Base-by-base conservation (phyloP, 2,113 vertebrate species). In the Strix aluco region DNA sequence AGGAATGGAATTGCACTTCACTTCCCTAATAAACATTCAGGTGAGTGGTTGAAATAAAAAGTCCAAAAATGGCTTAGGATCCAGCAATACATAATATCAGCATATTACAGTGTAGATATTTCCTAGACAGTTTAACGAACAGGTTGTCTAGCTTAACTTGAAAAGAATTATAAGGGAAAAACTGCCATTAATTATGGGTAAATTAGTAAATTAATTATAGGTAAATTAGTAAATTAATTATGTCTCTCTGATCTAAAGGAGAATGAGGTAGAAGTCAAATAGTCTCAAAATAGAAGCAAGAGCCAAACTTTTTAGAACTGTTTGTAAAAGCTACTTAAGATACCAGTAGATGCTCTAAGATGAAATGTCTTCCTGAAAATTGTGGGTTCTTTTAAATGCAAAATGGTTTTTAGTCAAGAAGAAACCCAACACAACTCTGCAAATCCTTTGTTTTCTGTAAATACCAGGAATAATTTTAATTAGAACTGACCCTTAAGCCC, bases 21-120 rank as follows among this genome's bases (percentile, higher is more conserved):
- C 99, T 88, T 99, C 99, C 26, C 98, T 99, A 74, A 99, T 99
- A 96, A 99, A 99, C 32, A 92, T 99, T 91, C 99, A 99, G 99
- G 99, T 99, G 96, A 72, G 97, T 96, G 58, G 15, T 59, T 38
- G 36, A 77, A 44, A 29, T n/a, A 74, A 55, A 19, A 94, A 26
- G 17, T 46, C 22, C 1, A 32, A 65, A 94, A 47, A 19, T 34
- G 9, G 29, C 32, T 46, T 88, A 55, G 13, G 7, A 47, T 74
- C 44, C 46, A 65, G 78, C 89, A 72, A 75, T 34, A 15, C 1
- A 5, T n/a, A 22, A 10, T 66, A 62, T 30, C 54, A 71, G 29
- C 20, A 20, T 58, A 58, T 83, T 80, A 8, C 23, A 90, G 15
- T 44, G 25, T 36, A 23, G 59, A 6, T 65, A 85, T 47, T 84